A percentile compares a stretch with the other conserved stretches of the same genome.
Conservation (phyloP, 2,113 vertebrate species). For the Clupea harengus region DNA sequence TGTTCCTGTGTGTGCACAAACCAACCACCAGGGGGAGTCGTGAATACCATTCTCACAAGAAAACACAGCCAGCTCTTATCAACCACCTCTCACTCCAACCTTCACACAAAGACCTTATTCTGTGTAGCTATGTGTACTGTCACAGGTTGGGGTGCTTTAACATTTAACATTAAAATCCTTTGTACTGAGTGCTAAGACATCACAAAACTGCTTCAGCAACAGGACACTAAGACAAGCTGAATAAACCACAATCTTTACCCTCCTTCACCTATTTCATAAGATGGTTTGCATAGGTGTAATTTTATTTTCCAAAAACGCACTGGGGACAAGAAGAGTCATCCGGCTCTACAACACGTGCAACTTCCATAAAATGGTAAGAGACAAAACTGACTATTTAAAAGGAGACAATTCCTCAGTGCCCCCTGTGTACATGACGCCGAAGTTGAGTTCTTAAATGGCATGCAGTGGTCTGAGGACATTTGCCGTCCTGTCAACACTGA, state of each 20-base stretch:
- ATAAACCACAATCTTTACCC: not conserved
- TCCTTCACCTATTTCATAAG: too few species aligned
- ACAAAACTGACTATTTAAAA: not conserved
- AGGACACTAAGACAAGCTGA: not conserved
- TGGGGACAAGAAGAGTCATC: too few species aligned
- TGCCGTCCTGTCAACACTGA: conserved; percentile 52
- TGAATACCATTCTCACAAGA: conserved; percentile 42
- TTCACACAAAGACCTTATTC: not conserved
- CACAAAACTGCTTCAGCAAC: not conserved
- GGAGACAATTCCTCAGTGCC: too few species aligned
- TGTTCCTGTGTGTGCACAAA: conserved; percentile 80
- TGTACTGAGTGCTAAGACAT: too few species aligned
- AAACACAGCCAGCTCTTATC: not conserved
- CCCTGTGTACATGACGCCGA: too few species aligned
- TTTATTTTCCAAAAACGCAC: not conserved
- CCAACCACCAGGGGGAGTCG: conserved; percentile 66
- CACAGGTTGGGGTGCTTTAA: too few species aligned
- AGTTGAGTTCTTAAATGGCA: too few species aligned
- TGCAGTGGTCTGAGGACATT: too few species aligned
- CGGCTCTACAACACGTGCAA: too few species aligned
- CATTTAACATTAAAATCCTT: too few species aligned
- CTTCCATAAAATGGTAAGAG: too few species aligned
- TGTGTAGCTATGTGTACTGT: not conserved
- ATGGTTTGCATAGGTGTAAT: not conserved
- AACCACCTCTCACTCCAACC: too few species aligned